A percentile compares a stretch with the other conserved stretches of the same genome.
Conservation (phyloP, 2,797 vertebrate genomes). For the Sciurus carolinensis region DNA sequence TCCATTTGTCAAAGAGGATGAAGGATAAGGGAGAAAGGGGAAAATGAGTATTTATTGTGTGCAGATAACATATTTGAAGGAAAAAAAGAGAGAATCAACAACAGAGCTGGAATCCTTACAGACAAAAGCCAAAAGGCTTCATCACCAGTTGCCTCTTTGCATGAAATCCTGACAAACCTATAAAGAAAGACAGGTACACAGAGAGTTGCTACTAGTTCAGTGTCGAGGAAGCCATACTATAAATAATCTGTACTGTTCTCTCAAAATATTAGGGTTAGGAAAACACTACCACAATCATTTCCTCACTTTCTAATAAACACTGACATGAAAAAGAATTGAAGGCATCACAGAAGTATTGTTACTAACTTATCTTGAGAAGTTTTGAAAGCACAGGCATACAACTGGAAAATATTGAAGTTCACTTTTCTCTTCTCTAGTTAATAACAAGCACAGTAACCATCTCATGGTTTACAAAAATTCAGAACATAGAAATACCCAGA, state of each 20-base stretch:
- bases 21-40: neutral
- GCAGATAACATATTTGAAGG: neutral
- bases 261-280: neutral
- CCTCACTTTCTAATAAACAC: constrained; percentile 21
- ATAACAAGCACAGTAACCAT: neutral
- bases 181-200: neutral
- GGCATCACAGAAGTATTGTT: neutral
- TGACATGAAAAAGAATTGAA: constrained; percentile 10
- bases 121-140: neutral
- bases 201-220: neutral
- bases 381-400: neutral
- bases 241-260: neutral
- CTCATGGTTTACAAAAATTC: neutral
- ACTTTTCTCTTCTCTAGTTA: constrained; percentile 9
- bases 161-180: constrained; percentile 8
- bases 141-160: neutral
- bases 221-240: neutral
- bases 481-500: neutral
- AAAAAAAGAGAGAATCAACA: neutral
- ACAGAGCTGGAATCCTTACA: neutral
- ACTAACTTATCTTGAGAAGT: neutral
- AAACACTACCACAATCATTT: neutral
- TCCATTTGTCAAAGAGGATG: neutral
- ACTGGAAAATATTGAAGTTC: constrained; percentile 18
- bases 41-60: neutral